These are phyloP conservation scores for Hirtodrosophila histrioides DNA, from an alignment of 2,888 invertebrate species.

Conservation along the genomic window DNA sequence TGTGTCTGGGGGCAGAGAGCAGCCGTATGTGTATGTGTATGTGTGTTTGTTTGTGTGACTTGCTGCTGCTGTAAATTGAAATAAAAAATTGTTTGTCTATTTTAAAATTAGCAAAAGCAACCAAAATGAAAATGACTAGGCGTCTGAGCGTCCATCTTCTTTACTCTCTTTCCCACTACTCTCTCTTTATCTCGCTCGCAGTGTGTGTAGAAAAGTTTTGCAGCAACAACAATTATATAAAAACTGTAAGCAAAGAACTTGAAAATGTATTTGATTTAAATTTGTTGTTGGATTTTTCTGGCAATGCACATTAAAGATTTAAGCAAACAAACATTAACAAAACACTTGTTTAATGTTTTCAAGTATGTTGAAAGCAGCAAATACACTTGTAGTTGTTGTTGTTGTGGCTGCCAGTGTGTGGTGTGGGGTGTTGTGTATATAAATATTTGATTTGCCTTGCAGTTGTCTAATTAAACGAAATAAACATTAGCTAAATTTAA, in stretches of 20 bases:
- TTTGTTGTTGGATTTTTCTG: conserved; percentile 36
- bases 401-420: conserved; percentile 13
- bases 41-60: conserved; percentile 16
- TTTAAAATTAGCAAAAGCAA: conserved; percentile 77
- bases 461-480: conserved; percentile 75
- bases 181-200: conserved; percentile 4
- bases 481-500: conserved; percentile 72
- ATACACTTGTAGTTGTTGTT: conserved; percentile 22
- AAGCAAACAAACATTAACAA: conserved; percentile 77
- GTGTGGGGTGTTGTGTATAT: conserved; percentile 51
- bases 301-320: conserved; percentile 68
- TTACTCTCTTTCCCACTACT: conserved; percentile 7
- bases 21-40: conserved; percentile 10
- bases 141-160: conserved; percentile 43
- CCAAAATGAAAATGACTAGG: conserved; percentile 70
- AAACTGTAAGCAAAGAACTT: conserved; percentile 46
- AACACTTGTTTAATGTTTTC: conserved; percentile 77
- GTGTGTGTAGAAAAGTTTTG: conserved; percentile 52
- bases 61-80: conserved; percentile 68
- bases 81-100: conserved; percentile 77
- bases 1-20: conserved; percentile 49
- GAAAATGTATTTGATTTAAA: conserved; percentile 56
- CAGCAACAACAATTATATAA: conserved; percentile 31
- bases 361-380: conserved; percentile 66
- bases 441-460: conserved; percentile 75